Percentiles rank a stretch among this genome's conserved stretches.
phyloP scores from a whole-genome alignment of 2,113 vertebrate genomes.

The Boleophthalmus pectinirostris region DNA sequence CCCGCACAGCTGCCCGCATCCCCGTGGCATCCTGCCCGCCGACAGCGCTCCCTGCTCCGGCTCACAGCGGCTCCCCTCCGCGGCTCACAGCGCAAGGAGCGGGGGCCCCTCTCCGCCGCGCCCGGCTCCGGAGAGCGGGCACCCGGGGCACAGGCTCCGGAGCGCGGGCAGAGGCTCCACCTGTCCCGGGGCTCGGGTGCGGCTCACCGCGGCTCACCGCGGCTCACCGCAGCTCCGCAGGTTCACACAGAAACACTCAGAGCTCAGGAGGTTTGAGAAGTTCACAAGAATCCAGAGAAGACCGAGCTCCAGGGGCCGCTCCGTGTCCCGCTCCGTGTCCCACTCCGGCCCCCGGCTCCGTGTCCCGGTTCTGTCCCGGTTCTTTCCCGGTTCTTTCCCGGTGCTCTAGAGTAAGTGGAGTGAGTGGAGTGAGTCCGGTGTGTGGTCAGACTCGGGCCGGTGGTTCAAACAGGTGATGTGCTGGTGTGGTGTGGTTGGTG shows the following conservation, averaged over 20 bases:
- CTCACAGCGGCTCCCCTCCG: no score
- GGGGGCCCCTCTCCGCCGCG: not conserved
- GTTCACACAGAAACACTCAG: not conserved
- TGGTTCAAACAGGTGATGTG: not conserved
- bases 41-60: not conserved
- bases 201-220: no score
- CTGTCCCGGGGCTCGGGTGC: not conserved
- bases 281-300: not conserved
- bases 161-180: not conserved
- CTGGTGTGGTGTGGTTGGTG: not conserved
- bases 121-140: not conserved
- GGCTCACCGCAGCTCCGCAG: not conserved
- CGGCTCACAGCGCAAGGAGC: not conserved
- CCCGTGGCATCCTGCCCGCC: conserved; percentile 33
- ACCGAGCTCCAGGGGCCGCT: not conserved
- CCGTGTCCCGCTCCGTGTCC: no score
- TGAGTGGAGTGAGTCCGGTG: no score
- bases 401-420: no score
- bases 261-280: not conserved
- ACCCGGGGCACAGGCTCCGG: not conserved
- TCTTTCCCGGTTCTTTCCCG: no score
- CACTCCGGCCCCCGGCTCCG: no score
- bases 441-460: not conserved
- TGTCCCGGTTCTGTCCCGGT: no score
- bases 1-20: conserved; percentile 23